A percentile compares a stretch with the other conserved stretches of the same genome.
Conservation (phyloP, 92 coral and sea anemone species). For the Bergia sp. region DNA sequence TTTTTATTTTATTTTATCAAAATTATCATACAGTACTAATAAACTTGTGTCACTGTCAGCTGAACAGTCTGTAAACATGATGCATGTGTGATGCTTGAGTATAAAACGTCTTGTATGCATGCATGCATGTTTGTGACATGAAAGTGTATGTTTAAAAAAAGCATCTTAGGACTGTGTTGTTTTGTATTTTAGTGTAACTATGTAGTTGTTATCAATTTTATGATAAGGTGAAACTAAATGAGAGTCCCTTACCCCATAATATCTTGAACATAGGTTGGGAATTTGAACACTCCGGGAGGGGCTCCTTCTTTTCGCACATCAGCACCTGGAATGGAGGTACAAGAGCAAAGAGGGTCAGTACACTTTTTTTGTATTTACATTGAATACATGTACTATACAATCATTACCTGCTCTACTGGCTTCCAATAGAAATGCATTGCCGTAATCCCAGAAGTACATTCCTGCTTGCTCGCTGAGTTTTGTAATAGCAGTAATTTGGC, state of each 20-base stretch:
- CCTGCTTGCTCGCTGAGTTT: conserved; percentile 75
- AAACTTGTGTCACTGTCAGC: no score
- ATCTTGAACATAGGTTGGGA: conserved; percentile 96
- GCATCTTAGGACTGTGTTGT: no score
- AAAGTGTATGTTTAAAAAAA: no score
- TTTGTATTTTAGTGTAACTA: background rate
- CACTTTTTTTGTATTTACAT: background rate
- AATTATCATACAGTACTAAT: no score
- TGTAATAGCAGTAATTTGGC: conserved; percentile 90
- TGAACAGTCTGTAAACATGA: no score
- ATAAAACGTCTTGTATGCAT: no score
- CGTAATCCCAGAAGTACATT: conserved; percentile 98
- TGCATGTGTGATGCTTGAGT: no score
- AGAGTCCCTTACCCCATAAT: conserved; percentile 88
- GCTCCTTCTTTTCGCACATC: conserved; percentile 89
- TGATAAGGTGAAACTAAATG: background rate
- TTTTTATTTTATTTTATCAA: no score
- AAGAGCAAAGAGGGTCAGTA: background rate
- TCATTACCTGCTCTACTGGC: conserved; percentile 93
- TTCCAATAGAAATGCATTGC: conserved; percentile 93
- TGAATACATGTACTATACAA: no score
- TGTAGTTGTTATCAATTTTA: no score
- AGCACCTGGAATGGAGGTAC: conserved; percentile 69
- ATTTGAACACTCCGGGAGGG: conserved; percentile 83
- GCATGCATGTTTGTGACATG: no score